Evolutionary conservation across 2,888 invertebrate species (phyloP), one percentile per base, ranked within the genome.

Genomic region (Odontocolon sp.): DNA sequence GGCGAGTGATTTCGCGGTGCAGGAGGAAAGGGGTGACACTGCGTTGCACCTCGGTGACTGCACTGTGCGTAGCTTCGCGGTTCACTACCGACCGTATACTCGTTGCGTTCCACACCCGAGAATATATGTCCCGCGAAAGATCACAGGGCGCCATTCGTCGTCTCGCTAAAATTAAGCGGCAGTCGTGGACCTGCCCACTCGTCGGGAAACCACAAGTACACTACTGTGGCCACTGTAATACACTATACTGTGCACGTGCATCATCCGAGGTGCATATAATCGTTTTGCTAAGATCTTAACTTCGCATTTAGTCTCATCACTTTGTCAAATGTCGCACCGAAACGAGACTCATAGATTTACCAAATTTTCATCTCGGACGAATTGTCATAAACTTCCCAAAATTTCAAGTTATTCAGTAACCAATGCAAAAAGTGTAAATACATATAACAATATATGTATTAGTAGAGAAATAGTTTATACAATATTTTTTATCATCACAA

Each of bases 91-190:
- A 26, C 42, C 74, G 76, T 80, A n/a, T n/a, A 82, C 79, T 83
- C 86, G 85, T 83, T 82, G 86, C 85, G 83, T 86, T 78, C 83
- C 83, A 80, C 74, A 77, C 82, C 80, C 79, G 81, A 81, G 79
- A 86, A 87, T 87, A 85, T 87, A 87, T 86, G 86, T 80, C 80
- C 80, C 83, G 70, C 71, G 63, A 70, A 54, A 85, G 87, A 87
- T 87, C 87, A 87, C 79, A 87, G 83, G 81, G 84, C 85, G 82
- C 85, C 83, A 84, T 86, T 84, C 84, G 85, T 86, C 83, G 86
- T 85, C 81, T 78, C 81, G 84, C 87, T 87, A 87, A 87, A 87
- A 87, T 87, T 87, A 87, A 86, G 85, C 82, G 80, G 69, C 82
- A 80, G 81, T 56, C 56, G 64, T 47, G 77, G 72, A 70, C 66